Evolutionary conservation across 2,113 vertebrate species (phyloP).

Genomic region (Osmerus eperlanus): DNA sequence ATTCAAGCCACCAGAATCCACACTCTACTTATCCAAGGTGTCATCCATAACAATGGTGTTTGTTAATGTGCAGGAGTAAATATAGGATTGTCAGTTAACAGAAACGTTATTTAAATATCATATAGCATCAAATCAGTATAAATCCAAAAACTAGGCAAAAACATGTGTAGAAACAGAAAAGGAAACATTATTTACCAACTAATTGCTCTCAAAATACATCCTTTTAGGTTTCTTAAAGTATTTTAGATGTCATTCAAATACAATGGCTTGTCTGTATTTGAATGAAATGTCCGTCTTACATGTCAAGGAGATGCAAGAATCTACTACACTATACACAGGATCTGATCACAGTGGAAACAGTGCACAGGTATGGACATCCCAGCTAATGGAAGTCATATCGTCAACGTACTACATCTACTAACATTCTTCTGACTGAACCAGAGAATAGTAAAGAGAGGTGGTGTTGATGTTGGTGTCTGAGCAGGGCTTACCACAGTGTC

Average conservation of each 20-base stretch:
- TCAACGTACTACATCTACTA: not conserved
- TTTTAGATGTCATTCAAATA: not conserved
- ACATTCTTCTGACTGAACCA: not conserved
- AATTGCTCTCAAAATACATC: not conserved
- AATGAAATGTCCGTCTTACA: conserved; percentile 3
- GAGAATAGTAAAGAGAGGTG: not conserved
- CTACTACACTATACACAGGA: conserved; percentile 14
- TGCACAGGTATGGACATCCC: conserved; percentile 13
- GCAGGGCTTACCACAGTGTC: conserved; percentile 85
- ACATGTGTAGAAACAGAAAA: not conserved
- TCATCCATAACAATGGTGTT: conserved; percentile 66
- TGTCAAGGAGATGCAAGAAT: conserved; percentile 29
- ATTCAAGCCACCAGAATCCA: conserved; percentile 57
- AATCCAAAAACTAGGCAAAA: not conserved
- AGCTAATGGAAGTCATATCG: conserved; percentile 1
- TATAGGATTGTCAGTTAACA: conserved; percentile 54
- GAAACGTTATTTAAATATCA: conserved; percentile 41
- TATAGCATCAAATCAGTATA: not conserved
- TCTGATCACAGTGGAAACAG: not conserved
- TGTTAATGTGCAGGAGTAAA: conserved; percentile 52
- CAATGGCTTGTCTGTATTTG: not conserved
- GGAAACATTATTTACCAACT: not conserved
- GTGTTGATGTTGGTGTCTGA: not conserved
- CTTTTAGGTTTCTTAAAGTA: not conserved
- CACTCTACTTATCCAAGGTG: conserved; percentile 73